Evolutionary conservation across 2,888 invertebrate genomes (phyloP), one percentile per base, ranked within the genome.

Genomic region (Plebejus melissa): DNA sequence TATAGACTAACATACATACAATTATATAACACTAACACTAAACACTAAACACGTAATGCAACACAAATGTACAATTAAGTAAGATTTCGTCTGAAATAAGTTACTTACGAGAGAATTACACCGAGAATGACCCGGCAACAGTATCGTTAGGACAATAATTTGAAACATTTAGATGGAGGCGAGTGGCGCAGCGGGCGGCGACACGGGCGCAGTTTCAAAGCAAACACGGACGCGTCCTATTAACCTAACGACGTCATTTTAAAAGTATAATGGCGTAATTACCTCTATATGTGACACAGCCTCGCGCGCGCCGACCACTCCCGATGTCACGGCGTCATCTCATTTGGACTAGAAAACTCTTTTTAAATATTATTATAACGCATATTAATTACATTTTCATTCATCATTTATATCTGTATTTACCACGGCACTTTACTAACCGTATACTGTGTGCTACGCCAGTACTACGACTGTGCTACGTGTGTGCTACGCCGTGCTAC

Each of bases 211-310:
- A 54, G 54, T 65, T 65, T 65, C 65, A 65, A 65, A 65, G 65
- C 32, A 65, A 65, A 65, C 65, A 65, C 65, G 32, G 65, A 60
- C 58, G 32, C 65, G 16, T 65, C 65, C 65, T 65, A 65, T 65
- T 65, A 65, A 65, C 65, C 65, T 65, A 65, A 65, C 65, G 65
- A 65, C 32, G 65, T 65, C 65, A 65, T 65, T 65, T 65, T 13
- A 36, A 65, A 65, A 65, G 65, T 65, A 65, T 65, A 65, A 65
- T 65, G 32, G 32, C 65, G 36, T 65, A 32, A 65, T 65, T 65
- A 32, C 32, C 32, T 32, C 32, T 32, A 65, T 36, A 65, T 65
- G 36, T 32, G 65, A 65, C 32, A 5, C 4, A 65, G 22, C 60
- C 22, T n/a, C n/a, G 58, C 58, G 22, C 22, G 58, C 6, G 22